Base-by-base conservation (phyloP, 2,888 invertebrate genomes). In the Andrena bucephala region DNA sequence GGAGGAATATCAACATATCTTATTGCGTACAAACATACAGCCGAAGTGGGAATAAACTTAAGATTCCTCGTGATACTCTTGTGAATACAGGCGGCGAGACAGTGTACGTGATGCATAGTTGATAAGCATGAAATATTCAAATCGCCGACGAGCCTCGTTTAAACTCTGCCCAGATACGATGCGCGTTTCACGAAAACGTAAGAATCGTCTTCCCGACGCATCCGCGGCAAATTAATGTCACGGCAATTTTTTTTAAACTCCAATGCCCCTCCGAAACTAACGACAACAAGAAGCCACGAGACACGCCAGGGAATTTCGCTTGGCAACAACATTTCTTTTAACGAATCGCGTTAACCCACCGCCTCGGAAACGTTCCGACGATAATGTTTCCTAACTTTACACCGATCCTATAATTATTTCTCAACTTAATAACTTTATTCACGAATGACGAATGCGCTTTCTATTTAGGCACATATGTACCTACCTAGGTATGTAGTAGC, bases 21-120 rank as follows among this genome's bases (percentile, higher is more conserved):
- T 92, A 91, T 91, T 91, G 92, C 93, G 91, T 92, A 92, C 92
- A 92, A 93, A 93, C 92, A 92, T 93, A 93, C 91, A 92, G 89
- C 89, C 90, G 91, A 92, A 92, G 90, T 93, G 92, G 92, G 93
- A 93, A 93, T 93, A 92, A 93, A 93, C 93, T 93, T 93, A 92
- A 90, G 92, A 90, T 83, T 81, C 90, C 84, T 87, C 87, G 87
- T 87, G 87, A 91, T 89, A 88, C 87, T 87, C 85, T 89, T 88
- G 87, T 87, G 84, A 83, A 85, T 84, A 80, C 67, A 60, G 63
- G 79, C 74, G 81, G 73, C 81, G 81, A 68, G 81, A 77, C 70
- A 63, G 77, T 78, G 78, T 80, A 74, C 77, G 83, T 79, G 67
- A 84, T 85, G 71, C 72, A 78, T 86, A 81, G 77, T 70, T 79